Conservation (phyloP, 2,888 invertebrate species). For the Patella pellucida region DNA sequence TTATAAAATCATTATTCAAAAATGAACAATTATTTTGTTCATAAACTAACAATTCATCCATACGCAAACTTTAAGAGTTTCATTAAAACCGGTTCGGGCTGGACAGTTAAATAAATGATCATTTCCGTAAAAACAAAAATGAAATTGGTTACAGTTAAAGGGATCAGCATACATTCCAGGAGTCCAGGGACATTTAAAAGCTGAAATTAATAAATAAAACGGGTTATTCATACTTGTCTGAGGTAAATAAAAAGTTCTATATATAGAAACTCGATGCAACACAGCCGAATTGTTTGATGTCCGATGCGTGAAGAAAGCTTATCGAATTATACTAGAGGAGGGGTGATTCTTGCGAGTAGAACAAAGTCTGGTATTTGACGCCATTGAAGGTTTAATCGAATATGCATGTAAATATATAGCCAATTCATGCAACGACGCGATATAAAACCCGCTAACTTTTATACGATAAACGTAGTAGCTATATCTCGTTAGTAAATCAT, state of each 20-base stretch:
- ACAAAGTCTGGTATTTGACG: background rate
- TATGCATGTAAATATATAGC: too few relatives aligned
- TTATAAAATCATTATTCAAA: too few relatives aligned
- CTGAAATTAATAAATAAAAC: conserved; percentile 13
- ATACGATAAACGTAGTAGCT: too few relatives aligned
- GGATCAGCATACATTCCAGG: conserved; percentile 7
- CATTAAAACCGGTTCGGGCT: conserved; percentile 3
- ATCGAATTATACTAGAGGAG: background rate
- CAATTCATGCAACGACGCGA: too few relatives aligned
- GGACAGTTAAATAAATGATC: conserved; percentile 10
- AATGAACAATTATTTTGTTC: too few relatives aligned
- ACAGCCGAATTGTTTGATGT: background rate
- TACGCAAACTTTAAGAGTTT: background rate
- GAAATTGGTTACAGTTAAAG: conserved; percentile 12
- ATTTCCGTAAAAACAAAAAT: conserved; percentile 11
- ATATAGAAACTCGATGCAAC: background rate
- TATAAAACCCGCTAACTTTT: too few relatives aligned
- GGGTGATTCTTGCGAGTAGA: background rate
- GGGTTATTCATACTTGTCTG: background rate
- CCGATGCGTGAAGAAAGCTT: background rate
- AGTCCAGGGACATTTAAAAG: background rate
- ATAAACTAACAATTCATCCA: background rate
- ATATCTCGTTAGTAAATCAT: too few relatives aligned
- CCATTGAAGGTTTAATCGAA: background rate
- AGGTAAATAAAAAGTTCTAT: background rate